A percentile compares a stretch with the other conserved stretches of the same genome.
Conservation (phyloP, 2,888 invertebrate genomes). For the Onchidella celtica region DNA sequence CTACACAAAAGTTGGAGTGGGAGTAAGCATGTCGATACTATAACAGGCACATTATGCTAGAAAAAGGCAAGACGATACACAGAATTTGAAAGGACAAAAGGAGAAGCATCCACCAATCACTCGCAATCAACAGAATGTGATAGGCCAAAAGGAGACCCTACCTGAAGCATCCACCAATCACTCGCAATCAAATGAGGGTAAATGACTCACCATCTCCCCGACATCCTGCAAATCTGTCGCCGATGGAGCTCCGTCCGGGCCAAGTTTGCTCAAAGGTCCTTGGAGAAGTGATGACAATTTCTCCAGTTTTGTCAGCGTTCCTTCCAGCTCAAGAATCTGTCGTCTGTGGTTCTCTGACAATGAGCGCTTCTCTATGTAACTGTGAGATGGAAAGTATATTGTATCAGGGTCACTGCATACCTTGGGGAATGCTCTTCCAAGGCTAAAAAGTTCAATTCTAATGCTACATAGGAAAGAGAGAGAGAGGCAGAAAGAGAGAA, state of each 20-base stretch:
- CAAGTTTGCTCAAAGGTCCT: conserved; percentile 63
- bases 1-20: too few species aligned
- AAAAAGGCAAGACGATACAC: too few species aligned
- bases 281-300: conserved; percentile 87
- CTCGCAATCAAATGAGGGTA: too few species aligned
- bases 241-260: conserved; percentile 66
- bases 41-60: too few species aligned
- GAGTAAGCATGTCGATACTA: too few species aligned
- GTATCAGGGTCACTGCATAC: neutral
- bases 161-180: too few species aligned
- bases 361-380: conserved; percentile 73
- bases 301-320: conserved; percentile 90
- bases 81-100: too few species aligned
- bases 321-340: conserved; percentile 89
- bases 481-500: neutral
- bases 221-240: conserved; percentile 68
- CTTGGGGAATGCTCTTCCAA: neutral
- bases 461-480: neutral
- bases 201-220: conserved; percentile 45
- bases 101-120: too few species aligned
- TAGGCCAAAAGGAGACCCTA: too few species aligned
- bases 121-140: too few species aligned
- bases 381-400: too few species aligned
- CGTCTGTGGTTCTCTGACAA: conserved; percentile 82
- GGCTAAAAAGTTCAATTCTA: neutral